These are phyloP conservation scores for Cirrhinus mrigala DNA, from an alignment of 2,797 vertebrate genomes.

Conservation along the genomic window DNA sequence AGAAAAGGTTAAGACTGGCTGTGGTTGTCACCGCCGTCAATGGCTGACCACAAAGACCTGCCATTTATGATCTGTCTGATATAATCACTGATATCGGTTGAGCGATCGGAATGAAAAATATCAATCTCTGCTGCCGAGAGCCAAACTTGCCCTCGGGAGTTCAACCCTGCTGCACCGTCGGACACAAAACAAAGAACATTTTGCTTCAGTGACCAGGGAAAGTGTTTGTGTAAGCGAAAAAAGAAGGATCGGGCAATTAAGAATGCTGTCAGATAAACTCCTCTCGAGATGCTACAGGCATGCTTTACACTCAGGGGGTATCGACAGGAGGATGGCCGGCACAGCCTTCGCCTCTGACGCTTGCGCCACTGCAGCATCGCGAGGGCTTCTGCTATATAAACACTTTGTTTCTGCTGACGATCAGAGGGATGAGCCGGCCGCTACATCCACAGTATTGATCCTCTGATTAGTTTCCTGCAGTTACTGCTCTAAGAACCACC, in stretches of 20 bases:
- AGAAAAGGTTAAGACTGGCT: constrained; percentile 24
- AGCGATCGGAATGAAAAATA: constrained; percentile 43
- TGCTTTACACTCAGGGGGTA: constrained; percentile 65
- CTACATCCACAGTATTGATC: constrained; percentile 74
- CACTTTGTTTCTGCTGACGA: constrained; percentile 83
- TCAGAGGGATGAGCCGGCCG: constrained; percentile 69
- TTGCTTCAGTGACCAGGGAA: constrained; percentile 43
- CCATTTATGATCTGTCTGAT: constrained; percentile 42
- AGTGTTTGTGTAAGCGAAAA: constrained; percentile 40
- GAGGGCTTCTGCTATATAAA: constrained; percentile 80
- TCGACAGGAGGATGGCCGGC: constrained; percentile 61
- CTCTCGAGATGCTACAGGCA: constrained; percentile 69
- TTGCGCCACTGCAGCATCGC: constrained; percentile 47
- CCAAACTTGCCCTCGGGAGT: constrained; percentile 42
- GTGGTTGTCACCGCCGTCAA: constrained; percentile 7
- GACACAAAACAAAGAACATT: constrained; percentile 51
- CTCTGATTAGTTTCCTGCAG: constrained; percentile 74
- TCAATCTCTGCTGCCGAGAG: constrained; percentile 32
- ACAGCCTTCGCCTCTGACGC: constrained; percentile 30
- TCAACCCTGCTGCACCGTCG: constrained; percentile 48
- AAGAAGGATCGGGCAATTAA: constrained; percentile 61
- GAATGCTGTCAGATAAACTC: constrained; percentile 66
- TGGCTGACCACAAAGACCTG: constrained; percentile 31
- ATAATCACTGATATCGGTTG: constrained; percentile 44
- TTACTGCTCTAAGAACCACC: constrained; percentile 70